Evolutionary conservation across 2,888 invertebrate species (phyloP).

Genomic region (Leucania comma): DNA sequence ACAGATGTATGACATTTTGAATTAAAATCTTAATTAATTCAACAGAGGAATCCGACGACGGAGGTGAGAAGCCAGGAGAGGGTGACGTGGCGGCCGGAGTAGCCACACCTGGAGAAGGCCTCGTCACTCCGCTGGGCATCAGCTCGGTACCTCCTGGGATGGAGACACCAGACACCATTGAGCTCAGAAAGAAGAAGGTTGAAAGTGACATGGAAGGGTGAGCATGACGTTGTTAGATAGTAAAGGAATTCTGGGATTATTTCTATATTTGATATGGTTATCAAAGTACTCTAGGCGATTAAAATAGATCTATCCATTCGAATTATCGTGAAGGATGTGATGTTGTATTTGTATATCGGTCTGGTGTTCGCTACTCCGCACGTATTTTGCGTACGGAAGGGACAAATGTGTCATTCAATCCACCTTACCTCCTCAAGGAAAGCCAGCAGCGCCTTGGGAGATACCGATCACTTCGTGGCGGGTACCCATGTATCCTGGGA

Average conservation of each 20-base stretch:
- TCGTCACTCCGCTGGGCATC: constrained; percentile 98
- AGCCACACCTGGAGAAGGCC: constrained; percentile 97
- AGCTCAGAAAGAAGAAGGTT: constrained; percentile 98
- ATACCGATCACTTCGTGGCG: too few relatives aligned
- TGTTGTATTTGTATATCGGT: too few relatives aligned
- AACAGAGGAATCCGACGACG: constrained; percentile 81
- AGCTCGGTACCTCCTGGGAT: constrained; percentile 97
- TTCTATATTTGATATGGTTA: too few relatives aligned
- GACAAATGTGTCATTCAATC: too few relatives aligned
- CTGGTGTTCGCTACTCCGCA: too few relatives aligned
- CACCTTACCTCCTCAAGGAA: too few relatives aligned
- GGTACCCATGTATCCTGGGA: too few relatives aligned
- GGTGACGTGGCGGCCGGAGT: constrained; percentile 93
- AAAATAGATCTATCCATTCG: not conserved
- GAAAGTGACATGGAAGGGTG: constrained; percentile 99
- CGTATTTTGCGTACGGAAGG: too few relatives aligned
- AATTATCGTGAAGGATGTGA: not conserved
- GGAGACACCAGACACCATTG: constrained; percentile 99
- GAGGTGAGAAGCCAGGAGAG: constrained; percentile 75
- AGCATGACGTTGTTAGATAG: constrained; percentile 57
- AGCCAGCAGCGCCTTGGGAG: too few relatives aligned
- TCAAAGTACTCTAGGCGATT: too few relatives aligned
- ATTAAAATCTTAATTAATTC: not conserved
- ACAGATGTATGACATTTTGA: too few relatives aligned
- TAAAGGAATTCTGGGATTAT: too few relatives aligned